Conservation (phyloP, 2,113 vertebrate species). For the Hippoglossus stenolepis region DNA sequence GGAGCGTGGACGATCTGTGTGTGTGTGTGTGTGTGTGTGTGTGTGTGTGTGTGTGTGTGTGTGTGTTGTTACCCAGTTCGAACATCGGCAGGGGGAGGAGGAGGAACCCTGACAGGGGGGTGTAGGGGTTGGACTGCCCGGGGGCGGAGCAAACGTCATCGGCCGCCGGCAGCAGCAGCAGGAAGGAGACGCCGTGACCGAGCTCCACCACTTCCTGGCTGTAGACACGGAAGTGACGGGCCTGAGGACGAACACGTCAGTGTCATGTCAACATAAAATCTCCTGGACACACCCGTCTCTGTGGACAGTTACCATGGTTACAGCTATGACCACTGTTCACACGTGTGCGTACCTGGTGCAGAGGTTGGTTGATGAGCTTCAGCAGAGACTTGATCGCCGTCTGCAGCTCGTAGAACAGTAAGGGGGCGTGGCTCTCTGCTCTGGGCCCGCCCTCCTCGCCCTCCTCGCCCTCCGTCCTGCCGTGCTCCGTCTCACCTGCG, state of each 20-base stretch:
- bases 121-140: slow-evolving; percentile 97
- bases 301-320: not conserved
- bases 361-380: slow-evolving; percentile 93
- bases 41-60: slow-evolving; percentile 30
- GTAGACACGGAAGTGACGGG: slow-evolving; percentile 96
- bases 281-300: too few relatives aligned
- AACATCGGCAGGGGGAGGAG: slow-evolving; percentile 99
- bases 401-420: slow-evolving; percentile 94
- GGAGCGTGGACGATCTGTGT: too few relatives aligned
- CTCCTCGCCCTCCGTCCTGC: slow-evolving; percentile 72
- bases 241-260: slow-evolving; percentile 79
- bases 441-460: slow-evolving; percentile 85
- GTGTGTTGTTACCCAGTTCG: slow-evolving; percentile 86
- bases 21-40: not conserved
- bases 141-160: slow-evolving; percentile 98
- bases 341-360: slow-evolving; percentile 85
- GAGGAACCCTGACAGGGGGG: slow-evolving; percentile 93
- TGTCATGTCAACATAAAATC: not conserved
- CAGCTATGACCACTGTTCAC: not conserved
- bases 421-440: slow-evolving; percentile 85
- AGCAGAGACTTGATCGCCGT: slow-evolving; percentile 91
- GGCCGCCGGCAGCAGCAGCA: slow-evolving; percentile 95
- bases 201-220: slow-evolving; percentile 98
- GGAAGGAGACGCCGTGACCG: slow-evolving; percentile 96
- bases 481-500: slow-evolving; percentile 84